Conservation (phyloP, 2,113 vertebrate species). For the Potamarius usumacintae region DNA sequence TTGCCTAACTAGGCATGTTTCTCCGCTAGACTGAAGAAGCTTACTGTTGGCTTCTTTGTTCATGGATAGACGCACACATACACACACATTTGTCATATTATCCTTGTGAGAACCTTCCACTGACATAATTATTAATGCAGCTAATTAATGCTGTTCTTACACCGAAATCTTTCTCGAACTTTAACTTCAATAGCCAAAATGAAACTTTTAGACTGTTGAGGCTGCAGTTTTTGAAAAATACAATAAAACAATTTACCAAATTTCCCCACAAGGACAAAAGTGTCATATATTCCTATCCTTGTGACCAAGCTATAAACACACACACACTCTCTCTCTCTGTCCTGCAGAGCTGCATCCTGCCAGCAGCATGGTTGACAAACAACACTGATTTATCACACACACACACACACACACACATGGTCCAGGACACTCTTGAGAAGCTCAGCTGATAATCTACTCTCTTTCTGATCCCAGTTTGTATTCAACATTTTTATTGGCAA, state of each 20-base stretch:
- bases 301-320: neutral
- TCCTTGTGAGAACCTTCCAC: neutral
- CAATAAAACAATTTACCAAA: neutral
- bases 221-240: neutral
- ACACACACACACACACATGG: conserved; percentile 38
- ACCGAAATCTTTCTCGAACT: too few relatives aligned
- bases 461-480: conserved; percentile 16
- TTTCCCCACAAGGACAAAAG: neutral
- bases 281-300: neutral
- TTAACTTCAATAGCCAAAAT: neutral
- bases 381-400: conserved; percentile 10
- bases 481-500: conserved; percentile 13
- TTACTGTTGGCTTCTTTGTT: conserved; percentile 3
- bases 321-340: conserved; percentile 42
- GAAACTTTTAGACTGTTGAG: neutral
- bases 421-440: conserved; percentile 19
- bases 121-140: neutral
- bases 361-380: conserved; percentile 20
- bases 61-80: neutral
- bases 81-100: neutral
- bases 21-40: conserved; percentile 3
- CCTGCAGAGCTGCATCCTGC: conserved; percentile 50
- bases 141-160: neutral
- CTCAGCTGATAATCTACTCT: conserved; percentile 3
- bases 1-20: conserved; percentile 26